phyloP scores from a whole-genome alignment of 2,113 vertebrate species.

The Benitochromis conjunctus region DNA sequence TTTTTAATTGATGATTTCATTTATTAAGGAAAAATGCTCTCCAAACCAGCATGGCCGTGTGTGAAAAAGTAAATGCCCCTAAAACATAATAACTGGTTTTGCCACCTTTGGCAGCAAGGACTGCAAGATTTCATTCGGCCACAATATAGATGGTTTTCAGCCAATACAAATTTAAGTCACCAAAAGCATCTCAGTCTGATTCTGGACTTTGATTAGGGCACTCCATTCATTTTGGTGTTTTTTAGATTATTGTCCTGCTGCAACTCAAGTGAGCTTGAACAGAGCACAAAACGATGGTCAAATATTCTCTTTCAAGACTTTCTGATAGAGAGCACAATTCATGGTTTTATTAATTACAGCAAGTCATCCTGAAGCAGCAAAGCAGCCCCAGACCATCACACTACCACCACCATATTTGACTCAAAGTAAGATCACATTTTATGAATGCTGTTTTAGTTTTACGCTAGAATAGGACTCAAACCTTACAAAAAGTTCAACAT shows the following conservation, averaged over 20 bases:
- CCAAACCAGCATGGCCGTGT: rapidly evolving
- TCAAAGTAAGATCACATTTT: neutral
- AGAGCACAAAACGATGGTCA: neutral
- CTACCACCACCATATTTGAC: neutral
- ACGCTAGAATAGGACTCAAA: neutral
- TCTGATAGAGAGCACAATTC: neutral
- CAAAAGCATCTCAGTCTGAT: neutral
- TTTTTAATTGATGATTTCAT: neutral
- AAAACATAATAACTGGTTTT: neutral
- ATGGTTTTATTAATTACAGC: neutral
- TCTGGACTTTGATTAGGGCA: neutral
- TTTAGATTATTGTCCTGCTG: neutral
- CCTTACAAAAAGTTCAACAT: neutral
- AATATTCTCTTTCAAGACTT: neutral
- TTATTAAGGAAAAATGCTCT: neutral
- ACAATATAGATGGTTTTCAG: neutral
- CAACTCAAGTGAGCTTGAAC: neutral
- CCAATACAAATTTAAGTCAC: neutral
- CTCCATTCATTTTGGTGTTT: neutral
- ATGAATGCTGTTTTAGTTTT: neutral
- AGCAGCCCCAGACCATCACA: neutral
- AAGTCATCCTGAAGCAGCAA: neutral
- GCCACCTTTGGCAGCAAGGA: neutral
- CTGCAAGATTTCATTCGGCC: neutral
- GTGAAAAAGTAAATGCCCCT: neutral